These are phyloP conservation scores for Paralvinella palmiformis DNA, from an alignment of 1,140 invertebrate species.

Conservation along the genomic window DNA sequence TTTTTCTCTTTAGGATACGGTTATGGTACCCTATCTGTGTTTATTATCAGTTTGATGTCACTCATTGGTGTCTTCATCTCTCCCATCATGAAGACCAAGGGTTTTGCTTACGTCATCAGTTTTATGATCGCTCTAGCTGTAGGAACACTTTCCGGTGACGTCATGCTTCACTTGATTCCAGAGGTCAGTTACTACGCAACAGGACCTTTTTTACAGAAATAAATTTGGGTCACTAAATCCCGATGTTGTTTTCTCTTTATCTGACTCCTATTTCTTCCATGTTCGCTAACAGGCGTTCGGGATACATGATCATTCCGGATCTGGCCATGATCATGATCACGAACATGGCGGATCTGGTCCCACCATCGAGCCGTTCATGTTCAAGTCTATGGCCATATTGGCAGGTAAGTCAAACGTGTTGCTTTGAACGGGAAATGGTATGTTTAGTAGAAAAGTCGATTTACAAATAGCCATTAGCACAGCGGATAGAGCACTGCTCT, in stretches of 20 bases:
- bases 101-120: constrained; percentile 30
- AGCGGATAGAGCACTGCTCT: no score
- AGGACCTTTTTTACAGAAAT: no score
- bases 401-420: no score
- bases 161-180: constrained; percentile 8
- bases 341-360: constrained; percentile 16
- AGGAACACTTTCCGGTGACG: constrained; percentile 5
- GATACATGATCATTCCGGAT: constrained; percentile 26
- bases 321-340: constrained; percentile 24
- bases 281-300: constrained; percentile 33
- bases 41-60: constrained; percentile 33
- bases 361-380: constrained; percentile 26
- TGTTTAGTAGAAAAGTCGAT: no score
- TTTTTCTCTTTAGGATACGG: constrained; percentile 29
- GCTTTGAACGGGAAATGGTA: no score
- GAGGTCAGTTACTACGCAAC: no score
- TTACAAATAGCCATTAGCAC: no score
- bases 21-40: constrained; percentile 29
- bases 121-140: constrained; percentile 28
- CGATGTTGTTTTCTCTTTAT: no score
- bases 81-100: constrained; percentile 22
- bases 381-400: constrained; percentile 32
- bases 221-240: no score
- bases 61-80: constrained; percentile 30
- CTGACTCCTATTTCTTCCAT: no score